phyloP scores from a whole-genome alignment of 2,888 invertebrate genomes.

The Hypolimnas misippus region DNA sequence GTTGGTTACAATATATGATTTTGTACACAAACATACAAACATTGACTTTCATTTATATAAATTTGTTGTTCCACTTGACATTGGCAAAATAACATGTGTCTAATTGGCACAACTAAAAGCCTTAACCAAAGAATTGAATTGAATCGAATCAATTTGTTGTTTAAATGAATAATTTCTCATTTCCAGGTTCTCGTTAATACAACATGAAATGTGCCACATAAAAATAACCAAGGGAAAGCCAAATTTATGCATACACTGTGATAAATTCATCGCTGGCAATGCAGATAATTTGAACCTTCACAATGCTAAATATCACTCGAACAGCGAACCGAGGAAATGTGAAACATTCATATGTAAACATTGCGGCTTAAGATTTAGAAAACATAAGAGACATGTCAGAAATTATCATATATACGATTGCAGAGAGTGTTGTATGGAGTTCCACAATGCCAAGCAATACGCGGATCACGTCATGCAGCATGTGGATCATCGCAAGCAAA shows the following conservation, averaged over 20 bases:
- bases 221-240: constrained; percentile 21
- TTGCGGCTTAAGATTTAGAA: constrained; percentile 36
- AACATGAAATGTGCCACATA: constrained; percentile 41
- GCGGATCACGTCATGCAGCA: background rate
- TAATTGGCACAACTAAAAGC: no score
- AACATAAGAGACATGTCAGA: constrained; percentile 29
- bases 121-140: no score
- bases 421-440: constrained; percentile 7
- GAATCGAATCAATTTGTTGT: no score
- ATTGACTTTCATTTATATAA: no score
- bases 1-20: no score
- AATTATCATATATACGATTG: constrained; percentile 36
- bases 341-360: constrained; percentile 22
- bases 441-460: background rate
- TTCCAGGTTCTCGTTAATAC: constrained; percentile 40
- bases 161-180: background rate
- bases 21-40: no score
- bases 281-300: constrained; percentile 24
- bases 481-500: background rate
- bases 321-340: constrained; percentile 5
- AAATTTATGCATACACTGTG: constrained; percentile 41
- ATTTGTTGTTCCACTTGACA: no score
- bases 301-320: constrained; percentile 17
- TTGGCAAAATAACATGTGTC: no score
- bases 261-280: constrained; percentile 38